Evolutionary conservation across 1,140 invertebrate species (phyloP), one percentile per base, ranked within the genome.

Genomic region (Choristoneura fumiferana): DNA sequence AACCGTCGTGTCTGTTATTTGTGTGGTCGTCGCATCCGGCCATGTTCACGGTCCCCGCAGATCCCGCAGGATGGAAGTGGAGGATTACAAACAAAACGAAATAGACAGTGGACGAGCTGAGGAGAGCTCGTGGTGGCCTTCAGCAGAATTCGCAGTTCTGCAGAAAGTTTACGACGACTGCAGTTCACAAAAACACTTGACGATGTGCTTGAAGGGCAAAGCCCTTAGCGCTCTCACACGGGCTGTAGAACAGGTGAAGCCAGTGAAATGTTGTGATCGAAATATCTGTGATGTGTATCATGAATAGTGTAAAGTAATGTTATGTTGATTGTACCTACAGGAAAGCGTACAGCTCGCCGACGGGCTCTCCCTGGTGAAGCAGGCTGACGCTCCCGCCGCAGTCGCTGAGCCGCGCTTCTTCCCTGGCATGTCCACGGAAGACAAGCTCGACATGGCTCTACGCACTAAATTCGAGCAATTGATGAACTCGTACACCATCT

Each of bases 121-220:
- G n/a, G 89, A 90, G 57, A 84, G 69, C 60, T 84, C 80, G 14
- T 89, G 88, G 89, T 89, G 87, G 89, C 85, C 87, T 17, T 76
- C 86, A 10, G 84, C 90, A 1, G 91, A 91, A 18, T 89, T 91
- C 56, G 71, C 78, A 38, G 79, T 91, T 63, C 75, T 91, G 67
- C 88, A 91, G 60, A 91, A 91, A 72, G 86, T 92, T 49, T 92
- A 92, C 63, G 91, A 92, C 54, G 91, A 92, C 66, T 92, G 92
- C 78, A 91, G 91, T 78, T 81, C 89, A 35, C 91, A 91, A 54
- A 89, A 90, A 67, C 91, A 92, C 69, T 87, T 92, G 64, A 89
- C 91, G 29, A 82, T 81, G 57, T 92, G 92, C 67, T 80, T 92
- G 6, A 92, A 92, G 68, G 89, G 91, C 35, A 92, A 92, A 71